phyloP scores from a whole-genome alignment of 2,888 invertebrate species.

The Therioaphis trifolii region DNA sequence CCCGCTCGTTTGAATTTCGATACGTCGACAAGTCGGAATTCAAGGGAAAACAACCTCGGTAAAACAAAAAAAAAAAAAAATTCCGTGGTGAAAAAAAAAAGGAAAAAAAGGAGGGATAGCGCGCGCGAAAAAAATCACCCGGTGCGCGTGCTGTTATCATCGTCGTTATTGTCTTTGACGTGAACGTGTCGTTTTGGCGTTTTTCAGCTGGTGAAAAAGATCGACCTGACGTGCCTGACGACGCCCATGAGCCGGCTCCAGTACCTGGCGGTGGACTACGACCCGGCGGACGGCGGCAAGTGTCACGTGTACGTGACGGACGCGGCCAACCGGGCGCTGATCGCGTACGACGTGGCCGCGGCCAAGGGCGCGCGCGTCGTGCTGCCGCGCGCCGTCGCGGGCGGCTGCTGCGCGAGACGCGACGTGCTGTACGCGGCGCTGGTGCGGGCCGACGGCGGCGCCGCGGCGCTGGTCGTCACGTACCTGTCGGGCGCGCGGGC shows the following conservation, averaged over 20 bases:
- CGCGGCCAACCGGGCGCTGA: conserved; percentile 76
- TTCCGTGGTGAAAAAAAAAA: too few species aligned
- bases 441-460: conserved; percentile 72
- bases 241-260: conserved; percentile 14
- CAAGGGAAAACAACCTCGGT: too few species aligned
- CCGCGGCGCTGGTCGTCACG: conserved; percentile 74
- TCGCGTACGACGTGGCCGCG: conserved; percentile 76
- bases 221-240: conserved; percentile 25
- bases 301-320: conserved; percentile 74
- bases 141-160: too few species aligned
- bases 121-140: too few species aligned
- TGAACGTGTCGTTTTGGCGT: too few species aligned
- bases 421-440: conserved; percentile 75
- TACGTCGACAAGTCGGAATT: too few species aligned
- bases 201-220: neutral
- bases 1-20: too few species aligned
- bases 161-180: too few species aligned
- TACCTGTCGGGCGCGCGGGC: conserved; percentile 69
- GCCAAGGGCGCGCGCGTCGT: conserved; percentile 75
- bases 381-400: conserved; percentile 70
- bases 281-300: conserved; percentile 58
- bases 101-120: too few species aligned
- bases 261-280: neutral
- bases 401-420: conserved; percentile 67
- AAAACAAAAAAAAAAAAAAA: too few species aligned